Conservation (phyloP, 2,797 vertebrate genomes). For the Pseudocheirus occidentalis region DNA sequence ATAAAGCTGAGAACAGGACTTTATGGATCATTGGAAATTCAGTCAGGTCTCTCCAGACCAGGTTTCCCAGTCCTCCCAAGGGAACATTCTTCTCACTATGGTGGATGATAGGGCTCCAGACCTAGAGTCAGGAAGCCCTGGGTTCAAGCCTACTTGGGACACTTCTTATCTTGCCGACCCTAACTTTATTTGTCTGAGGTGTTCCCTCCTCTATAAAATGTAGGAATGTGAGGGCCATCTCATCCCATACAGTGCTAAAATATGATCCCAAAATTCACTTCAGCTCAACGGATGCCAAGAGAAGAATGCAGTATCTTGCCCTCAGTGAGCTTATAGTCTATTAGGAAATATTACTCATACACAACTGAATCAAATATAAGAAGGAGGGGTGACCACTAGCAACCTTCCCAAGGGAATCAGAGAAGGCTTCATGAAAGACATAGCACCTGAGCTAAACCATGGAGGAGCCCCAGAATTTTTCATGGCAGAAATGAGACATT, state of each 20-base stretch:
- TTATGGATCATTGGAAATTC: not conserved
- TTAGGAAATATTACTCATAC: not conserved
- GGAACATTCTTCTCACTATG: not conserved
- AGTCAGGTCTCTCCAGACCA: not conserved
- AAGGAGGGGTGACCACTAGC: not conserved
- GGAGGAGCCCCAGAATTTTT: not conserved
- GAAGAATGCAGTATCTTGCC: not conserved
- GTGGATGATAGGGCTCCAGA: rapidly evolving
- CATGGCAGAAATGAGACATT: not conserved
- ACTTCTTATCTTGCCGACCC: not conserved
- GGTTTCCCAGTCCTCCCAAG: not conserved
- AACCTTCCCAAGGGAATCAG: not conserved
- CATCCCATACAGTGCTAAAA: not conserved
- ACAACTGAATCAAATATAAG: not conserved
- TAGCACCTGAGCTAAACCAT: not conserved
- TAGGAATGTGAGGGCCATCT: not conserved
- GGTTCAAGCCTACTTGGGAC: not conserved
- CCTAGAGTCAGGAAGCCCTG: not conserved
- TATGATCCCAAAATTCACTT: not conserved
- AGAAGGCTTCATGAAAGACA: not conserved
- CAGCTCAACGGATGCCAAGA: not conserved
- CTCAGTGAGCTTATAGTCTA: not conserved
- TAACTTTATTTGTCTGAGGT: not conserved
- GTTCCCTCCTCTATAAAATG: not conserved
- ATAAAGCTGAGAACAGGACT: not conserved